A percentile compares a stretch with the other conserved stretches of the same genome.
Conservation (phyloP, 2,797 vertebrate genomes). For the Melanotaenia nigrans region DNA sequence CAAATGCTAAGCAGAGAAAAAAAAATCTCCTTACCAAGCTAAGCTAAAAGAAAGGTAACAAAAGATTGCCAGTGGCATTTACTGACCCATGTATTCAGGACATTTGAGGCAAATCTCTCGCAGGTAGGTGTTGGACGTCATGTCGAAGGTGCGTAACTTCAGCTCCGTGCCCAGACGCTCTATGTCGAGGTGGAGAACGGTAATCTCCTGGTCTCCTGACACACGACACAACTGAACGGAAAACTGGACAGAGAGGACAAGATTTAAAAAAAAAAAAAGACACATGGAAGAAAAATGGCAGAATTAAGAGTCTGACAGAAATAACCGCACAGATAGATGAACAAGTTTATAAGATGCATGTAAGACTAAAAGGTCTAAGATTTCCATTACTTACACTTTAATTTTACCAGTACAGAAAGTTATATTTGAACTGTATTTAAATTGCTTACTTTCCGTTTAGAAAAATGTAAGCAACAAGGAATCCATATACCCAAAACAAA, state of each 20-base stretch:
- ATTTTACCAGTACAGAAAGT: not conserved
- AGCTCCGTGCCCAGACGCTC: slow-evolving; percentile 92
- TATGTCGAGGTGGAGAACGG: slow-evolving; percentile 88
- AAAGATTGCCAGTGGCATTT: not conserved
- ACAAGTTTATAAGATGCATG: not conserved
- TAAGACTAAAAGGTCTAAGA: too few species aligned
- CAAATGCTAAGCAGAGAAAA: not conserved
- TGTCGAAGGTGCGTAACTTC: slow-evolving; percentile 90
- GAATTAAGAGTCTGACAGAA: slow-evolving; percentile 4
- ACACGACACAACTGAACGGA: slow-evolving; percentile 90
- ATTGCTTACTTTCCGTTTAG: too few species aligned
- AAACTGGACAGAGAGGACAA: slow-evolving; percentile 70
- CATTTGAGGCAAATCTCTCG: slow-evolving; percentile 93
- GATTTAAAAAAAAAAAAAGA: not conserved
- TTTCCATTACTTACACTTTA: not conserved
- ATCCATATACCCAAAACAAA: not conserved
- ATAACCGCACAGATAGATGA: not conserved
- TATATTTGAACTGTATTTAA: not conserved
- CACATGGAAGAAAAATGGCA: not conserved
- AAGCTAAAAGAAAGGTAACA: not conserved
- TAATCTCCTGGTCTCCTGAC: slow-evolving; percentile 79
- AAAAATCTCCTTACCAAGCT: not conserved
- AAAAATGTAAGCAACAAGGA: too few species aligned
- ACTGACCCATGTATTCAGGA: slow-evolving; percentile 92
- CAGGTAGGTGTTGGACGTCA: slow-evolving; percentile 90